Evolutionary conservation across 2,797 vertebrate species (phyloP), one percentile per base, ranked within the genome.

Genomic region (Catharus ustulatus): DNA sequence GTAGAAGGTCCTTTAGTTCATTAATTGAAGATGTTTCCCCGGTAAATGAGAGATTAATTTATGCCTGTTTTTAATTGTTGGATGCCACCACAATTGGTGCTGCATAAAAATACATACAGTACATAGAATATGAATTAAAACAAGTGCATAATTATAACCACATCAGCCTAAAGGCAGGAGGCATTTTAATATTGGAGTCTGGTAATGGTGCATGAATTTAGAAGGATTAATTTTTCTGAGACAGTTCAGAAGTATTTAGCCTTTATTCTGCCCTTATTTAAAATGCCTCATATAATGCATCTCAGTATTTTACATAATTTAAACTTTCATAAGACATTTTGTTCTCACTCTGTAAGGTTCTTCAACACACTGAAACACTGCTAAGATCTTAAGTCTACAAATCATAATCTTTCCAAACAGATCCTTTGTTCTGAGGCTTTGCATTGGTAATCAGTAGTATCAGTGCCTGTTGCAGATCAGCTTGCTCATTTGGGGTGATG

Each of bases 191-290:
- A 95, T 83, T 29, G 29, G 79, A 88, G 68, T 71, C 75, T 91
- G 88, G 86, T 96, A 96, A 95, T 86, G 78, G 82, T 96, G 87
- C 80, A 93, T 94, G 94, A 95, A 93, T 96, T 96, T 93, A 94
- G 88, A 78, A 67, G 93, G 82, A 94, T 95, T 96, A 91, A 87
- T 89, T 89, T 96, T 97, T 95, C 92, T 84, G 38, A 95, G 77
- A 74, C 66, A 77, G 90, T 95, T 95, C 89, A 93, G 80, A 95
- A 95, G 76, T 90, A 95, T 95, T 95, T 96, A 95, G 93, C 84
- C 75, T 96, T 94, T 95, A 95, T 94, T 95, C 78, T 91, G 89
- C 63, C 71, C 93, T 92, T 94, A 94, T 87, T 93, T 96, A 91
- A 89, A 93, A 91, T 90, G 72, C 66, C 68, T 94, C 40, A 5